Evolutionary conservation across 2,113 vertebrate genomes (phyloP), one percentile per base, ranked within the genome.

Genomic region (Drymodes brunneopygia): DNA sequence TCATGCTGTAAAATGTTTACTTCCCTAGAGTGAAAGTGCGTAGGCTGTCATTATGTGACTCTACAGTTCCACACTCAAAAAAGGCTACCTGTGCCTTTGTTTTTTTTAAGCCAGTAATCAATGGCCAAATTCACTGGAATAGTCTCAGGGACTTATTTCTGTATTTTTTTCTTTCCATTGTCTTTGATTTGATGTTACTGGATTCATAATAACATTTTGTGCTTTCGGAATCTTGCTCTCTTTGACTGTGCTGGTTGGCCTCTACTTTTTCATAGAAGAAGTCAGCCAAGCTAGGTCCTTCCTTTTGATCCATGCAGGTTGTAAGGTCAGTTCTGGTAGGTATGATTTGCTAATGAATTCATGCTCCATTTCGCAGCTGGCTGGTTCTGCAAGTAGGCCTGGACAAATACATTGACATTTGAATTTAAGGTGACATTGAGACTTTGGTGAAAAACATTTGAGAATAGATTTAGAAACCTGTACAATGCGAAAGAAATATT

Each of bases 281-380:
- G 13, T 81, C 73, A 88, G 35, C 56, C 51, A 74, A 51, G 22
- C 40, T 85, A 81, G 62, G 65, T n/a, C 50, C 88, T 78, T 47
- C 38, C 65, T 90, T 94, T 92, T 48, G 81, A 77, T 96, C 88
- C 78, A 66, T 64, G 81, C n/a, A 79, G 87, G 92, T 93, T 93
- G 44, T 88, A 92, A 92, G 92, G 92, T 95, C 90, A 92, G 60
- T 88, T 94, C 85, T 95, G 75, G 82, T 88, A 86, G 64, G 62
- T 90, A 88, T 54, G 71, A 93, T 62, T 94, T 92, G 38, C 44
- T 96, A 93, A 95, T 83, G 81, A 96, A 94, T 92, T 84, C 51
- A 24, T 93, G 92, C 92, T 95, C 85, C 62, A 79, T 93, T 93
- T 93, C 90, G 88, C 93, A 94, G 62, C 38, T 96, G 94, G 45